Percentiles rank a stretch among this genome's conserved stretches.
These are phyloP conservation scores for Choloepus didactylus DNA, from an alignment of 2,797 vertebrate genomes.

Conservation along the genomic window DNA sequence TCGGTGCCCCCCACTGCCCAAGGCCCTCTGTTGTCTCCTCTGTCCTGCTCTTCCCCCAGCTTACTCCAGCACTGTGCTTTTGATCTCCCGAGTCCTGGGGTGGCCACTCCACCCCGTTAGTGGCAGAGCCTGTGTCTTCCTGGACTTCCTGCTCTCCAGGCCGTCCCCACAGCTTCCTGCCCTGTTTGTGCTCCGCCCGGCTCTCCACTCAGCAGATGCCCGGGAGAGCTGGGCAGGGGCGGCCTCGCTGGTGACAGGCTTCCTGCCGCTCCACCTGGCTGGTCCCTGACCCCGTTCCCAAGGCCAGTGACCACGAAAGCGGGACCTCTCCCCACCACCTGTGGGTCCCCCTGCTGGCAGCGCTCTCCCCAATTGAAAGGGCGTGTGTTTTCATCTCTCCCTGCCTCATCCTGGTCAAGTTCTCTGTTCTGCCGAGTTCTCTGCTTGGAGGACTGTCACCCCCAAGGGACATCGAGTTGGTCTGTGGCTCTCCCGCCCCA, in stretches of 20 bases:
- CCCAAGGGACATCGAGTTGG: background rate
- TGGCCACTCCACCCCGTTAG: no score
- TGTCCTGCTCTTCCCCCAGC: rapidly evolving
- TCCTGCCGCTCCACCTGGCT: background rate
- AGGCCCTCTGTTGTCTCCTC: background rate
- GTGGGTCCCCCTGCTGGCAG: background rate
- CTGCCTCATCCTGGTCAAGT: background rate
- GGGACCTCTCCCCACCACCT: background rate
- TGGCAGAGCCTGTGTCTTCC: background rate
- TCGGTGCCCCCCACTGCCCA: background rate
- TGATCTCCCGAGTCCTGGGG: background rate
- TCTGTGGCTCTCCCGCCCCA: background rate
- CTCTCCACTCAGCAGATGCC: background rate
- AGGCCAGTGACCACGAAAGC: background rate
- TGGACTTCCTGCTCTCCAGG: background rate
- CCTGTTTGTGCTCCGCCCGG: background rate
- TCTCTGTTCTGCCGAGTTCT: background rate
- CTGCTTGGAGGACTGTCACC: background rate
- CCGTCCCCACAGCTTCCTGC: background rate
- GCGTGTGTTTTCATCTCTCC: background rate
- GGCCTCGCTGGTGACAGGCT: background rate
- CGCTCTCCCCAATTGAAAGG: background rate
- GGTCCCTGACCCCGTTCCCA: background rate
- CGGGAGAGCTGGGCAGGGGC: no score
- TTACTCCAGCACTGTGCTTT: rapidly evolving